Conservation (phyloP, 2,113 vertebrate genomes). For the Girardinichthys multiradiatus region DNA sequence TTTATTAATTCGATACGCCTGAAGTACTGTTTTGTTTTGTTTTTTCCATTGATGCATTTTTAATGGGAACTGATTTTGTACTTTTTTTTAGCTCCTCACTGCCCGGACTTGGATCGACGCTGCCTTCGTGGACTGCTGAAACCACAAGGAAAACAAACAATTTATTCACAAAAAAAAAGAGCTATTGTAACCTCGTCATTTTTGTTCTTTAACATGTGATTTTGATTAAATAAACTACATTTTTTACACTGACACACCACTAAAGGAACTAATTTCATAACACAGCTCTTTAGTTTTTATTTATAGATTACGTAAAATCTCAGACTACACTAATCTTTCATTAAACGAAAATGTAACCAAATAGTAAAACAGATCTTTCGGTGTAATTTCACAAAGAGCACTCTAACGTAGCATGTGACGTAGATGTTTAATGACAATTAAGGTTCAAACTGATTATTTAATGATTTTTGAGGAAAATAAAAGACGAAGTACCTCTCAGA, state of each 20-base stretch:
- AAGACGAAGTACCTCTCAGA: too few relatives aligned
- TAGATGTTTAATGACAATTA: constrained; percentile 3
- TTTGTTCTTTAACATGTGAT: too few relatives aligned
- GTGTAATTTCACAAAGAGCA: neutral
- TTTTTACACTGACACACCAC: too few relatives aligned
- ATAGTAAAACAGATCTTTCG: too few relatives aligned
- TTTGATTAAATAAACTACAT: too few relatives aligned
- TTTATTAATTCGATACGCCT: neutral
- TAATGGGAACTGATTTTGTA: neutral
- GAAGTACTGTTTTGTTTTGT: neutral
- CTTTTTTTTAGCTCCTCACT: constrained; percentile 18
- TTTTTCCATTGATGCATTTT: neutral
- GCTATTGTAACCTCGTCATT: too few relatives aligned
- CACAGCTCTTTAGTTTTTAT: too few relatives aligned
- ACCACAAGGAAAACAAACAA: neutral
- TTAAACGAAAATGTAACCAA: too few relatives aligned
- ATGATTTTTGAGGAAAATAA: neutral
- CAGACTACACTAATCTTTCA: too few relatives aligned
- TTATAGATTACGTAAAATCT: too few relatives aligned
- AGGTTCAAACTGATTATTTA: neutral
- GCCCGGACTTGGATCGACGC: neutral
- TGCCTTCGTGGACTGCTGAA: neutral
- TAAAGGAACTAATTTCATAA: too few relatives aligned
- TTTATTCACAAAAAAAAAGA: fast-evolving
- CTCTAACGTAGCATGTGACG: constrained; percentile 23